A percentile compares a stretch with the other conserved stretches of the same genome.
phyloP scores from a whole-genome alignment of 2,113 vertebrate genomes.

The Mugil cephalus region DNA sequence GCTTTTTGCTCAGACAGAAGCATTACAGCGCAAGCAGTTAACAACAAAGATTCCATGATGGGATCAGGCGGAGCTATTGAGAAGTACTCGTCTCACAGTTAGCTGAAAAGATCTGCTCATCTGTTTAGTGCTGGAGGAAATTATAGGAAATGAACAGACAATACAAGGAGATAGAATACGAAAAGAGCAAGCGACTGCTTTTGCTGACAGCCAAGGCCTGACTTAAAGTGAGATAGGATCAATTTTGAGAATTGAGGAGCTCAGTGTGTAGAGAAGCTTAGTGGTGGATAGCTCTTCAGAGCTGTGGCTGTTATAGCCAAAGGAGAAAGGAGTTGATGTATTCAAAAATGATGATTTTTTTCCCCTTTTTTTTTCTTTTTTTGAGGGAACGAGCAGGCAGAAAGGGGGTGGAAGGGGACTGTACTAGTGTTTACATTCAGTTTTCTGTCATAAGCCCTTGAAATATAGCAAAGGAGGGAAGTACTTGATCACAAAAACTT shows the following conservation, averaged over 20 bases:
- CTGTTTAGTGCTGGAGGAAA: conserved; percentile 71
- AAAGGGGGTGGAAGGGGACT: conserved; percentile 28
- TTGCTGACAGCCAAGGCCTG: conserved; percentile 69
- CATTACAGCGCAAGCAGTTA: conserved; percentile 75
- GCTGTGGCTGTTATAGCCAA: conserved; percentile 50
- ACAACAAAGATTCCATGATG: conserved; percentile 80
- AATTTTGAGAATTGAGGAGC: conserved; percentile 63
- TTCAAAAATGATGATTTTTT: conserved; percentile 55
- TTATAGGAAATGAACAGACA: conserved; percentile 63
- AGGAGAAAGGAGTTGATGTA: conserved; percentile 62
- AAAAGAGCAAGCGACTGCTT: conserved; percentile 51
- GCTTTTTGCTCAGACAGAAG: conserved; percentile 71
- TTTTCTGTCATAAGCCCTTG: conserved; percentile 44
- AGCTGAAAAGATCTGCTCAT: conserved; percentile 69
- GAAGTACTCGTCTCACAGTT: conserved; percentile 68
- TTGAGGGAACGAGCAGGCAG: conserved; percentile 35
- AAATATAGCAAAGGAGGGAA: conserved; percentile 25
- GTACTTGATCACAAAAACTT: conserved; percentile 29
- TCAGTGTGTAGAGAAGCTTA: conserved; percentile 65
- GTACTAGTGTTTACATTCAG: conserved; percentile 32
- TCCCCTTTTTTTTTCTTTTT: conserved; percentile 19
- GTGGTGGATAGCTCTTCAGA: conserved; percentile 52
- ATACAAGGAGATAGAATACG: conserved; percentile 47
- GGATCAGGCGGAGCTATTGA: conserved; percentile 72
- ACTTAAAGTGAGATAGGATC: conserved; percentile 71